phyloP scores from a whole-genome alignment of 1,140 invertebrate species.

The Propsilocerus akamusi region DNA sequence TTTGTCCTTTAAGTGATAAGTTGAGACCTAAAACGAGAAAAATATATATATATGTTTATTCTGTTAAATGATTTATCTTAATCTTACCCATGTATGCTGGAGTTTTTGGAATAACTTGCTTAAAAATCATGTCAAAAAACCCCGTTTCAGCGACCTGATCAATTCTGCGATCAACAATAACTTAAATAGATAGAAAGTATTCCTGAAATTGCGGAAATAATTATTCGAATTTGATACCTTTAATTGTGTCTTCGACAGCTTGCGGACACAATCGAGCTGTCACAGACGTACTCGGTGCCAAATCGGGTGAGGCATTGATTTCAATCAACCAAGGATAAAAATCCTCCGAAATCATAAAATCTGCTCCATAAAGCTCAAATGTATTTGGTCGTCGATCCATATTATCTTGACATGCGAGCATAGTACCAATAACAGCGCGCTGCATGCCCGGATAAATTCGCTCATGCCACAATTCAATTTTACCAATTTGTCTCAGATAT shows the following conservation, averaged over 20 bases:
- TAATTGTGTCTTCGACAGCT: conserved; percentile 79
- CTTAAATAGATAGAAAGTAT: background rate
- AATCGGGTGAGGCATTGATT: conserved; percentile 84
- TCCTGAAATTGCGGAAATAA: too few relatives aligned
- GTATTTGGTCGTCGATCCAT: conserved; percentile 75
- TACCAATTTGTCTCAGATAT: conserved; percentile 50
- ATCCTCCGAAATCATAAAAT: conserved; percentile 82
- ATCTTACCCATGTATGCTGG: conserved; percentile 58
- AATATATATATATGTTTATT: background rate
- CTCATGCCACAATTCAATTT: conserved; percentile 54
- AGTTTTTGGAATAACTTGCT: conserved; percentile 41
- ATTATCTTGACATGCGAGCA: conserved; percentile 67
- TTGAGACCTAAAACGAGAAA: conserved; percentile 12
- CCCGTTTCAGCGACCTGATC: background rate
- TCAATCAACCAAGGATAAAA: conserved; percentile 84
- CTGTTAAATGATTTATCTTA: background rate
- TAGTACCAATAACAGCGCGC: conserved; percentile 66
- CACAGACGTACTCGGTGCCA: conserved; percentile 74
- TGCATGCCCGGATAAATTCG: conserved; percentile 81
- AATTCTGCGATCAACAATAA: conserved; percentile 8
- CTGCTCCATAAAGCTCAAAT: conserved; percentile 79
- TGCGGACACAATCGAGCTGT: conserved; percentile 70
- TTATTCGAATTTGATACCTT: too few relatives aligned
- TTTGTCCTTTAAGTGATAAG: conserved; percentile 21
- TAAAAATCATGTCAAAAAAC: background rate